Evolutionary conservation across 2,888 invertebrate genomes (phyloP), one percentile per base, ranked within the genome.

Genomic region (Leptothorax acervorum): DNA sequence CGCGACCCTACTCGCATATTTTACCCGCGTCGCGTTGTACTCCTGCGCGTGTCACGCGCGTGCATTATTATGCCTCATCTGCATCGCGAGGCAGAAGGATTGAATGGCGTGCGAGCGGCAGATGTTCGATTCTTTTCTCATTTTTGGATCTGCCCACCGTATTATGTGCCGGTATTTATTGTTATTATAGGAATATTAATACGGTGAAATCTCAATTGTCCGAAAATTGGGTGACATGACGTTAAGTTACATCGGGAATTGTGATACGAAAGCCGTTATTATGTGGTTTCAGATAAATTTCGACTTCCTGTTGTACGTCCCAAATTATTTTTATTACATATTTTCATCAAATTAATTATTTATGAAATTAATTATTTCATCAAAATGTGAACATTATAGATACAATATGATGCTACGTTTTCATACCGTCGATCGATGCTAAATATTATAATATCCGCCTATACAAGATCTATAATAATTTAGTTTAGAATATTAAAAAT

Each of bases 91-190:
- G 60, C 45, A 42, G 68, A 83, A 88, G 83, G 86, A 84, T 88
- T 85, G 85, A 88, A 87, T 85, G 65, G 68, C 70, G 45, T 53
- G 79, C 79, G 74, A 71, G 78, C 76, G 86, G 85, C 91, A 91
- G 91, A 91, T 91, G 91, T 91, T 83, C 55, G 42, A 75, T 51
- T 84, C 82, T 84, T 71, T 68, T 75, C 82, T 82, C 75, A 31
- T 74, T 63, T 68, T 39, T 81, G 63, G 65, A 83, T 87, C 83
- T 71, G 63, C 62, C 15, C 81, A n/a, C 79, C 66, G 84, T 71
- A 86, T 83, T 76, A 83, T 75, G 73, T 73, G 82, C 85, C 74
- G 66, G 81, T 83, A 62, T 74, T 76, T 76, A 84, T 88, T 83
- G 31, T 65, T n/a, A 35, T 70, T 75, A 11, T 31, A 74, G 48